These are phyloP conservation scores for Vireo altiloquus DNA, from an alignment of 2,113 vertebrate species.

Conservation along the genomic window DNA sequence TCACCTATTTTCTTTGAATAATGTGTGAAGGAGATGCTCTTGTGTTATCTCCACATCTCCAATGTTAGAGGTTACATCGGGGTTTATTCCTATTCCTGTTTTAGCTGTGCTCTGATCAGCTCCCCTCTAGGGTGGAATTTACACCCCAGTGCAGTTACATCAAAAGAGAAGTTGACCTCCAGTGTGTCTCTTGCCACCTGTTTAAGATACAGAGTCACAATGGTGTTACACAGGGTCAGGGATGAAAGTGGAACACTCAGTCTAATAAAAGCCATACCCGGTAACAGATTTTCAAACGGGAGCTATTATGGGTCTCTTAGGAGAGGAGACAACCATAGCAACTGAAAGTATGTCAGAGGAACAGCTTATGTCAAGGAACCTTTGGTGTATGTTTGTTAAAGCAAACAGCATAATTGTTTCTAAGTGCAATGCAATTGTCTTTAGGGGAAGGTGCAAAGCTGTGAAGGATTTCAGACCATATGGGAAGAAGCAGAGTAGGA, in stretches of 20 bases:
- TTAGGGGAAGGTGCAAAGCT: not conserved
- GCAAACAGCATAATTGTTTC: not conserved
- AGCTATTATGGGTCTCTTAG: not conserved
- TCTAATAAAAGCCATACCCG: not conserved
- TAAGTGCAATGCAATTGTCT: not conserved
- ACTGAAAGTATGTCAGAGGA: not conserved
- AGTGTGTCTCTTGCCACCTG: not conserved
- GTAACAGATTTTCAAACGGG: not conserved
- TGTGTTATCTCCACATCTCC: not conserved
- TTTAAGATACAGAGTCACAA: not conserved
- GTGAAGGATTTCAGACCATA: slow-evolving; percentile 1
- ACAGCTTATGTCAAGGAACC: not conserved
- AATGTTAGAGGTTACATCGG: not conserved
- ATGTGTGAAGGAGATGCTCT: not conserved
- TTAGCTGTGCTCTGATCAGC: not conserved
- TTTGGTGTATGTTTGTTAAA: not conserved
- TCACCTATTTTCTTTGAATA: not conserved
- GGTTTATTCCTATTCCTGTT: not conserved
- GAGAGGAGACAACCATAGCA: not conserved
- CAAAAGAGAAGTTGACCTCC: not conserved
- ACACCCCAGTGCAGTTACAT: not conserved
- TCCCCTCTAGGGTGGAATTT: not conserved
- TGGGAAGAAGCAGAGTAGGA: not conserved
- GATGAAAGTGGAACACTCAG: not conserved
- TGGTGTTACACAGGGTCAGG: not conserved